These are phyloP conservation scores for Endotricha flammealis DNA, from an alignment of 2,888 invertebrate species.

Conservation along the genomic window DNA sequence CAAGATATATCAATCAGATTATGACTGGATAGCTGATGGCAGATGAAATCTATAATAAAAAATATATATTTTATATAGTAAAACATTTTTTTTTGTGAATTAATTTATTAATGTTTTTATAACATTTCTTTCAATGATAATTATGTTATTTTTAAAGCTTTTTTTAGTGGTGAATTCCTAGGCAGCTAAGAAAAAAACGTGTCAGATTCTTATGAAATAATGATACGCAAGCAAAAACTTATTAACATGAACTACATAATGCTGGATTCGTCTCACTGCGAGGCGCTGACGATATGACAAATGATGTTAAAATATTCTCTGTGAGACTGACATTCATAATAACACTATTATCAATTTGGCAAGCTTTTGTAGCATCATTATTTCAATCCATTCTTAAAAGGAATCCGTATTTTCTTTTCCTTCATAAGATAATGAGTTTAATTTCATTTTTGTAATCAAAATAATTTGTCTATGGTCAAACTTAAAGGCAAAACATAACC, in stretches of 20 bases:
- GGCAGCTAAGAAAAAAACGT: neutral
- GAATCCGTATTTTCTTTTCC: slow-evolving; percentile 18
- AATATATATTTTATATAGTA: no score
- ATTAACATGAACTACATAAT: slow-evolving; percentile 26
- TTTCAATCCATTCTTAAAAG: slow-evolving; percentile 31
- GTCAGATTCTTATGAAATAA: slow-evolving; percentile 5
- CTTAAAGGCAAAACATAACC: slow-evolving; percentile 6
- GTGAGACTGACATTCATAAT: slow-evolving; percentile 46
- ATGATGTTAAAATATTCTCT: slow-evolving; percentile 60
- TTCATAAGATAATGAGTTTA: slow-evolving; percentile 19
- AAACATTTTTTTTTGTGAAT: no score
- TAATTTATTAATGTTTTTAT: no score
- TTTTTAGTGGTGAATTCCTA: no score
- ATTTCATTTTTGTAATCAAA: slow-evolving; percentile 14
- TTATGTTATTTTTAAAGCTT: no score
- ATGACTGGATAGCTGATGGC: no score
- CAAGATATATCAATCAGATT: no score
- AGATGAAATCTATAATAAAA: no score
- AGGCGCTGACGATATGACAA: slow-evolving; percentile 56
- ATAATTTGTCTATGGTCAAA: slow-evolving; percentile 9
- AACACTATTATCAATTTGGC: slow-evolving; percentile 73
- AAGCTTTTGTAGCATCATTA: slow-evolving; percentile 57
- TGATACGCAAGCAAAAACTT: slow-evolving; percentile 20
- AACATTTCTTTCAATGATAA: no score
- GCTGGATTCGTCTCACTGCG: slow-evolving; percentile 58